Base-by-base conservation (phyloP, 2,113 vertebrate genomes). In the Catagonus wagneri region DNA sequence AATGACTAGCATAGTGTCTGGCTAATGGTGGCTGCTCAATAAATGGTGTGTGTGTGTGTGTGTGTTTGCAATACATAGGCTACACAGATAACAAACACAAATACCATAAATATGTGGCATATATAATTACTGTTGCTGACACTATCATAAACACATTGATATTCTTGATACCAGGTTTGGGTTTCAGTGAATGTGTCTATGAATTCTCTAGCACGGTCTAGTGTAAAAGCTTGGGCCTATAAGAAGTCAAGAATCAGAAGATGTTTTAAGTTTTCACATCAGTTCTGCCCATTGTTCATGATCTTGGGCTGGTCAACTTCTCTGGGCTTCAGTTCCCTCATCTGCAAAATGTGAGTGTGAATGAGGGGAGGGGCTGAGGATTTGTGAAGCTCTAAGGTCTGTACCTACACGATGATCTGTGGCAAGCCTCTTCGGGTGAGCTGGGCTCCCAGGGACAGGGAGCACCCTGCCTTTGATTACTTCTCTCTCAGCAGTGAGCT, bases 331-430 rank as follows among this genome's bases (percentile, higher is more conserved):
- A 19, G 39, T 36, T 60, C 3, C 22, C 54, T 79, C 14, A 1
- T 20, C 20, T 63, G 32, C 1, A 79, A 79, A 76, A 81, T 54
- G 20, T 12, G 27, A 52, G 12, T 78, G 12, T 52, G 25, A 80
- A 56, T 10, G 3, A 1, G 8, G 32, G 34, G 32, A 87, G 27
- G 60, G 56, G 36, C 22, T 65, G 76, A 91, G 39, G n/a, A n/a
- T 79, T 56, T 68, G 13, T 50, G 69, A 36, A 56, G 1, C 58
- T 52, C 2, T 50, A 10, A 71, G 19, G 1, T 92, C 87, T 65
- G 0, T 19, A 44, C n/a, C 8, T 68, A 6, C 27, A 32, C 65
- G 54, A 0, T 17, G 19, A 20, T 56, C 12, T 9, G 1, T 36
- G 54, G n/a, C 25, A 88, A 66, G 52, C 72, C 44, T 20, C 27